These are phyloP conservation scores for Varanus salvator DNA, from an alignment of 2,113 vertebrate genomes.

Conservation along the genomic window DNA sequence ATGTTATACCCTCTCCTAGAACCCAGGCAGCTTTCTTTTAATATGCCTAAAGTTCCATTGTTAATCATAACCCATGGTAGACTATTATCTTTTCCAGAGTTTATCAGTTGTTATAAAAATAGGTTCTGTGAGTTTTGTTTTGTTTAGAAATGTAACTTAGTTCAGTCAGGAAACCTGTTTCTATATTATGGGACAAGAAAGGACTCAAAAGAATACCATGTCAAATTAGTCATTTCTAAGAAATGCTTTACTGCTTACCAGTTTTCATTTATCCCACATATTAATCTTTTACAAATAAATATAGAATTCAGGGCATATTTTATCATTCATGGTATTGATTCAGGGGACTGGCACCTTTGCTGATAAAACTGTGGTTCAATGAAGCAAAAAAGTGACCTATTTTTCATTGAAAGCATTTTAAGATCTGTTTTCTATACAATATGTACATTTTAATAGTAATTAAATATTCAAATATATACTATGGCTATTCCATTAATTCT, in stretches of 20 bases:
- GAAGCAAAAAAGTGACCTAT: neutral
- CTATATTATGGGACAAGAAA: neutral
- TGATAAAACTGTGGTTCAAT: conserved; percentile 1
- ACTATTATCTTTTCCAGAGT: neutral
- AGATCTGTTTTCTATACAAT: neutral
- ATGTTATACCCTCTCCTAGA: too few species aligned
- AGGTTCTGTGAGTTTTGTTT: neutral
- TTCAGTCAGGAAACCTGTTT: neutral
- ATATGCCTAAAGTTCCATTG: too few species aligned
- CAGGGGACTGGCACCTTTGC: neutral
- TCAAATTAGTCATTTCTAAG: neutral
- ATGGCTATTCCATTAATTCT: neutral
- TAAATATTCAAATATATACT: neutral
- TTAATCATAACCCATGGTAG: neutral
- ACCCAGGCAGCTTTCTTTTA: too few species aligned
- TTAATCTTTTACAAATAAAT: neutral
- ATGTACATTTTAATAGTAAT: neutral
- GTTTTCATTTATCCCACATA: neutral
- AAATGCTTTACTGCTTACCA: neutral
- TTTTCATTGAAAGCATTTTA: neutral
- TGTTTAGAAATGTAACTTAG: neutral
- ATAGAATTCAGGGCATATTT: neutral
- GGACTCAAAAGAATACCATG: neutral
- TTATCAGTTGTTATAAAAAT: neutral
- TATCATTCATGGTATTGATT: neutral